These are phyloP conservation scores for Melanostigma gelatinosum DNA, from an alignment of 2,113 vertebrate genomes.

Conservation along the genomic window DNA sequence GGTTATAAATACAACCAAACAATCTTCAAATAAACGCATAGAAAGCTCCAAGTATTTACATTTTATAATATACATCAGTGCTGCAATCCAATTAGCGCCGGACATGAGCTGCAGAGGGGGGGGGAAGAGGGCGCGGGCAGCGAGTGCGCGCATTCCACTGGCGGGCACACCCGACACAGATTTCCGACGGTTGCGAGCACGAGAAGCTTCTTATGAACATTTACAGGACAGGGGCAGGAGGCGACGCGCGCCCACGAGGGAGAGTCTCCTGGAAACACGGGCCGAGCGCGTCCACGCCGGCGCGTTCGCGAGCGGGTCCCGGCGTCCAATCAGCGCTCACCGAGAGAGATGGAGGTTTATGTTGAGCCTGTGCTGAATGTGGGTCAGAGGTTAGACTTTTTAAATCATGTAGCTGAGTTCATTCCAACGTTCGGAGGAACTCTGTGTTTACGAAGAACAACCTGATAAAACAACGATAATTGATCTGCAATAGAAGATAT, in stretches of 20 bases:
- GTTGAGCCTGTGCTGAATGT: conserved; percentile 67
- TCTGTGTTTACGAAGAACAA: not conserved
- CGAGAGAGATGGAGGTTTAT: conserved; percentile 51
- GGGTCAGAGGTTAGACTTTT: conserved; percentile 71
- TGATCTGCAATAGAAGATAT: not conserved
- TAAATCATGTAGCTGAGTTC: conserved; percentile 49
- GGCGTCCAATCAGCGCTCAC: conserved; percentile 68
- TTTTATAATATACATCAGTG: conserved; percentile 22
- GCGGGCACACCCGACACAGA: conserved; percentile 59
- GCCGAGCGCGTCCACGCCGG: conserved; percentile 37
- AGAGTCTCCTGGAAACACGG: conserved; percentile 78
- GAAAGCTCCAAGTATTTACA: conserved; percentile 21
- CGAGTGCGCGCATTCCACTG: conserved; percentile 72
- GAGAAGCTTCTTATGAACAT: not conserved
- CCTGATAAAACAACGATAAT: not conserved
- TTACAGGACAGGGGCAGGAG: not conserved
- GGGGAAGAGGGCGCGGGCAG: not conserved
- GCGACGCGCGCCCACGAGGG: conserved; percentile 31
- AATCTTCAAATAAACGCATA: not conserved
- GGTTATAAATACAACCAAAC: rapidly evolving
- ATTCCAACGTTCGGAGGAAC: not conserved
- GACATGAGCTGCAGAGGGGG: conserved; percentile 8
- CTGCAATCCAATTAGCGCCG: conserved; percentile 48
- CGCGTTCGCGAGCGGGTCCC: conserved; percentile 43
- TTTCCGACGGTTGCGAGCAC: conserved; percentile 51